A percentile compares a stretch with the other conserved stretches of the same genome.
phyloP scores from a whole-genome alignment of 1,140 invertebrate species.

The Scaptodrosophila lebanonensis region DNA sequence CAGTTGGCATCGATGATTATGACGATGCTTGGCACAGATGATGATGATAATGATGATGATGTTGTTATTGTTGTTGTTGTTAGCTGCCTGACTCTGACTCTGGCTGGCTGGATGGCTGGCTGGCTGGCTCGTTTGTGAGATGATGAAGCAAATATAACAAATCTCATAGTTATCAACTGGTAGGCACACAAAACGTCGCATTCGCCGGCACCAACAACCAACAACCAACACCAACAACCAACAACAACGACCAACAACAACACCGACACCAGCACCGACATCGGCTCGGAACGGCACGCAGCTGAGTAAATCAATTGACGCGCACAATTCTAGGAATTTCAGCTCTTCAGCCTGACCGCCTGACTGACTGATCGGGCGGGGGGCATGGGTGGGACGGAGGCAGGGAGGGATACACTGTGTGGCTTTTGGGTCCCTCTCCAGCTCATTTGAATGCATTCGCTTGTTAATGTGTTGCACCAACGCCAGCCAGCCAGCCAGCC shows the following conservation, averaged over 20 bases:
- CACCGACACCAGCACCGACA: not conserved
- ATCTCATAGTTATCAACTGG: conserved; percentile 67
- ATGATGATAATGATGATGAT: conserved; percentile 42
- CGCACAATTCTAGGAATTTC: conserved; percentile 71
- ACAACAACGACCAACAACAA: not conserved
- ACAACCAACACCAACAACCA: not conserved
- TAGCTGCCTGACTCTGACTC: not conserved
- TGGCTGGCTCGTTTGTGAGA: conserved; percentile 58
- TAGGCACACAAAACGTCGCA: no score
- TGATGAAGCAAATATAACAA: conserved; percentile 74
- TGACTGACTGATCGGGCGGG: not conserved
- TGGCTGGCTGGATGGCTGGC: no score
- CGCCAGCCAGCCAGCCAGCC: no score
- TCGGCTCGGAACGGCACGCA: conserved; percentile 29
- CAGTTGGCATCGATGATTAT: conserved; percentile 24
- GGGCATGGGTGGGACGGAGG: no score
- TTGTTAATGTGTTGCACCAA: conserved; percentile 22
- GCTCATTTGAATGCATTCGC: conserved; percentile 49
- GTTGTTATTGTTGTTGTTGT: conserved; percentile 18
- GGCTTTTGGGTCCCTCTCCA: not conserved
- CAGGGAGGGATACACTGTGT: no score
- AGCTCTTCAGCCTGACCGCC: conserved; percentile 16
- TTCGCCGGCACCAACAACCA: no score
- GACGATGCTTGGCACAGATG: conserved; percentile 15
- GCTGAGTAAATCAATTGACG: conserved; percentile 75